phyloP scores from a whole-genome alignment of 2,888 invertebrate species.

The Spisula solida region DNA sequence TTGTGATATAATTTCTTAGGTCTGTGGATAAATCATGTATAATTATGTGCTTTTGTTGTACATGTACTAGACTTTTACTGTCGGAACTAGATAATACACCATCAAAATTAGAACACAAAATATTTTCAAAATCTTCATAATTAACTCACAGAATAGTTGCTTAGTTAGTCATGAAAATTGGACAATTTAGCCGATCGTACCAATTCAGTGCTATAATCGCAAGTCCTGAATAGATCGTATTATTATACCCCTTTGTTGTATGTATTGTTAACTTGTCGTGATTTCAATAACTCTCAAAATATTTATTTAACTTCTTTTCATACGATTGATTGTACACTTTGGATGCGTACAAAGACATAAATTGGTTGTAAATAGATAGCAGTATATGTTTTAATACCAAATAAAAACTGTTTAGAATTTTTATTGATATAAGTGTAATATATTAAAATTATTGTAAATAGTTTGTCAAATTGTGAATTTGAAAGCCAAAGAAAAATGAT shows the following conservation, averaged over 20 bases:
- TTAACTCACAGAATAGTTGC: no score
- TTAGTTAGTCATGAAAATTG: no score
- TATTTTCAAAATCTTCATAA: no score
- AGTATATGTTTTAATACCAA: background rate
- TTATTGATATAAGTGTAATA: background rate
- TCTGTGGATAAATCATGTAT: no score
- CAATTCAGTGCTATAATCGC: no score
- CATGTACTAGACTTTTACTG: no score
- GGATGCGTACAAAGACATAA: background rate
- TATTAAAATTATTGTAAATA: background rate
- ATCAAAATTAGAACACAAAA: no score
- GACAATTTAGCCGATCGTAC: no score
- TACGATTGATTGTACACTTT: background rate
- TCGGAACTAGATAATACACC: no score
- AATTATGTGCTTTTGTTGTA: no score
- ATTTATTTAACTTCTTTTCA: background rate
- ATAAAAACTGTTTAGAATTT: background rate
- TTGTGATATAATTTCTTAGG: no score
- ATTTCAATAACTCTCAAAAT: background rate
- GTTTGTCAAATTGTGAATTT: background rate
- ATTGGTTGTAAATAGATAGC: background rate
- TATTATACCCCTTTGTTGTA: background rate
- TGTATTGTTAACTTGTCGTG: background rate
- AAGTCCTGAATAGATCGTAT: no score
- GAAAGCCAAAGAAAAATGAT: background rate